phyloP scores from a whole-genome alignment of 2,888 invertebrate species.

The Anticlea derivata region DNA sequence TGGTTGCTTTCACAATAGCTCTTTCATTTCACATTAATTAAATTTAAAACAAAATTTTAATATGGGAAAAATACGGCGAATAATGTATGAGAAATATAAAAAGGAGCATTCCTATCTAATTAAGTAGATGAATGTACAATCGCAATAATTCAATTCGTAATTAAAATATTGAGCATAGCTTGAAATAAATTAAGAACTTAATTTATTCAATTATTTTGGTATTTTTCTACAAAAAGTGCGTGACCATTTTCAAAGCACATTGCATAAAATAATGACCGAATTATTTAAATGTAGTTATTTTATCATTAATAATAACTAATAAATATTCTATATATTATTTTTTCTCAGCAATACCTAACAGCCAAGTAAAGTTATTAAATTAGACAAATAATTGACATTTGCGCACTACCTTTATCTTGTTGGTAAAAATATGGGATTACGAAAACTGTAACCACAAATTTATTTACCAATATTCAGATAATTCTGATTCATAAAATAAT shows the following conservation, averaged over 20 bases:
- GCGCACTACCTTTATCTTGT: no score
- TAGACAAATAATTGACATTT: no score
- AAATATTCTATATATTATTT: no score
- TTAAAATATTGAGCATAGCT: slow-evolving; percentile 35
- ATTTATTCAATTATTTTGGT: slow-evolving; percentile 15
- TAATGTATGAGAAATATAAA: slow-evolving; percentile 28
- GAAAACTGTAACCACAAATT: no score
- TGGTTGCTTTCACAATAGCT: no score
- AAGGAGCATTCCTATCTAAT: slow-evolving; percentile 37
- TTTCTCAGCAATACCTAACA: no score
- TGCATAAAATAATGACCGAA: background rate
- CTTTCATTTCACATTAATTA: background rate
- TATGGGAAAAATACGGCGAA: slow-evolving; percentile 17
- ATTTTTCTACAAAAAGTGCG: slow-evolving; percentile 15
- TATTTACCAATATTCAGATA: no score
- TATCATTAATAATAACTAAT: no score
- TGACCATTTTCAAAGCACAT: slow-evolving; percentile 8
- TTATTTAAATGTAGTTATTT: no score
- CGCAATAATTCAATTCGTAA: slow-evolving; percentile 30
- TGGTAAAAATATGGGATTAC: no score
- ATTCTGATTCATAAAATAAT: no score
- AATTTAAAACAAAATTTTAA: slow-evolving; percentile 2
- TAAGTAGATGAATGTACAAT: slow-evolving; percentile 33
- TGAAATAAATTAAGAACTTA: slow-evolving; percentile 25
- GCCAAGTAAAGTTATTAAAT: no score